A percentile compares a stretch with the other conserved stretches of the same genome.
phyloP scores from a whole-genome alignment of 2,113 vertebrate genomes.

The Tachysurus vachellii region DNA sequence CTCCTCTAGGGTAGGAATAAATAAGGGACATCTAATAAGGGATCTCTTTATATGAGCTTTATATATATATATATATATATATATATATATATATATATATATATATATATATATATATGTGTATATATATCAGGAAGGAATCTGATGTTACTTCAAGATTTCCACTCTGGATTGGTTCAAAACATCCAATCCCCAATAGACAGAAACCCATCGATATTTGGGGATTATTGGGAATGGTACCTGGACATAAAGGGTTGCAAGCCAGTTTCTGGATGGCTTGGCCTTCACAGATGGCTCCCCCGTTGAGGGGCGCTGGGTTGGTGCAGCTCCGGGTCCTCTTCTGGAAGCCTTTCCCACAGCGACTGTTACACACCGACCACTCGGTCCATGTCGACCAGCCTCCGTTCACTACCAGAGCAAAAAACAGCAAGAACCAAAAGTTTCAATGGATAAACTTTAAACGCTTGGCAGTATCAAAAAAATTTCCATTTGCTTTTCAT shows the following conservation, averaged over 20 bases:
- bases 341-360: conserved; percentile 84
- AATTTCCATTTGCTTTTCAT: conserved; percentile 33
- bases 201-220: conserved; percentile 37
- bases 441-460: conserved; percentile 7
- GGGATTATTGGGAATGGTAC: conserved; percentile 61
- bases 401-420: conserved; percentile 75
- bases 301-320: conserved; percentile 86
- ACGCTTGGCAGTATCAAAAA: conserved; percentile 20
- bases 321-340: conserved; percentile 87
- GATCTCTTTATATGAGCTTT: too few species aligned
- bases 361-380: conserved; percentile 85
- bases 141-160: not conserved
- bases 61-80: too few species aligned
- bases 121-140: too few species aligned
- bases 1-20: too few species aligned
- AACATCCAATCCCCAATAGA: not conserved
- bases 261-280: conserved; percentile 85
- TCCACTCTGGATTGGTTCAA: not conserved
- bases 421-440: not conserved
- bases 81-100: too few species aligned
- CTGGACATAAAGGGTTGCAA: conserved; percentile 85
- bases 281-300: conserved; percentile 86
- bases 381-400: conserved; percentile 91
- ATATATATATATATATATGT: too few species aligned
- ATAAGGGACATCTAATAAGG: too few species aligned